These are phyloP conservation scores for Pseudocheirus occidentalis DNA, from an alignment of 2,797 vertebrate species.

Conservation along the genomic window DNA sequence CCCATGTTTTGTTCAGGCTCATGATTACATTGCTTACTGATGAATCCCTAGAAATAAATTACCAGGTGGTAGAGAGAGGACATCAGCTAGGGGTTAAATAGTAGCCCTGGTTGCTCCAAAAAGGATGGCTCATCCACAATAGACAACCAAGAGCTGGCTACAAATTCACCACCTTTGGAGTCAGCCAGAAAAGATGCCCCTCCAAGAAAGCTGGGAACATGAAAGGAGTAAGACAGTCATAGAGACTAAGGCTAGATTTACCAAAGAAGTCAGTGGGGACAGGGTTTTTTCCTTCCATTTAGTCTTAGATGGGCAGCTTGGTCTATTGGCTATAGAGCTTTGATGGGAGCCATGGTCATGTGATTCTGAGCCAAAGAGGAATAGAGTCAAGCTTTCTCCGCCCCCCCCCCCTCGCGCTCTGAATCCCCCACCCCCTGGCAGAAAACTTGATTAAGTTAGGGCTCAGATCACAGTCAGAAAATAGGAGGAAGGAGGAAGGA, in stretches of 20 bases:
- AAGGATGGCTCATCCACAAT: not conserved
- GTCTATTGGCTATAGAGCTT: not conserved
- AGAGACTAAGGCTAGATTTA: not conserved
- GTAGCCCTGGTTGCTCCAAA: not conserved
- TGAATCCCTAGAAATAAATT: not conserved
- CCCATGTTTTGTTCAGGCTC: constrained; percentile 14
- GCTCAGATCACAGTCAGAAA: not conserved
- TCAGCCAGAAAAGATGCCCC: not conserved
- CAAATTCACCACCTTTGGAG: not conserved
- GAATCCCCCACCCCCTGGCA: not conserved
- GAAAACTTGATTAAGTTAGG: not conserved
- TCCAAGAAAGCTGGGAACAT: not conserved
- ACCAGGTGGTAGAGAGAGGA: not conserved
- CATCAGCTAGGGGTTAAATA: not conserved
- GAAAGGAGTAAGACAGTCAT: not conserved
- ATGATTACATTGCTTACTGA: not conserved
- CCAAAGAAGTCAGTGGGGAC: not conserved
- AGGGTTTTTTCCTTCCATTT: not conserved
- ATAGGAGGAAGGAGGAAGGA: not conserved
- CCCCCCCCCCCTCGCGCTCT: too few species aligned
- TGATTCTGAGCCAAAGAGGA: not conserved
- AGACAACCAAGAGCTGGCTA: not conserved
- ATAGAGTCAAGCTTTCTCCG: not conserved
- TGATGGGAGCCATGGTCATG: not conserved
- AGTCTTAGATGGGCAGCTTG: not conserved